These are phyloP conservation scores for Tragelaphus scriptus DNA, from an alignment of 2,113 vertebrate genomes.

Conservation along the genomic window DNA sequence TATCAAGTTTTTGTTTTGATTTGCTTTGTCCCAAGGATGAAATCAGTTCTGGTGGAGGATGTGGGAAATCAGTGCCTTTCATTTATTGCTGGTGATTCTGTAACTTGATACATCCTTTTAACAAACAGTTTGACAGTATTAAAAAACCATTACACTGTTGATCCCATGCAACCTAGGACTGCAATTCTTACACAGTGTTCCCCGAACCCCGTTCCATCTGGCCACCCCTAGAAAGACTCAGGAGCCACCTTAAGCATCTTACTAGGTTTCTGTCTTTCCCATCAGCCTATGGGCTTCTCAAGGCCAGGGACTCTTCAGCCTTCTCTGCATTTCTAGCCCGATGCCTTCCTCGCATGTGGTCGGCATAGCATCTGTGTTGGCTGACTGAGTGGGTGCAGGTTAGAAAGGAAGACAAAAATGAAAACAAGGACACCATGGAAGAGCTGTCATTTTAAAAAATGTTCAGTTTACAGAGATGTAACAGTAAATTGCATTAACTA, in stretches of 20 bases:
- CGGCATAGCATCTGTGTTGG: fast-evolving
- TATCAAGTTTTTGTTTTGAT: not conserved
- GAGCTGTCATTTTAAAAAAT: not conserved
- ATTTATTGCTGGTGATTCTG: not conserved
- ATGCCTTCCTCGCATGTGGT: fast-evolving
- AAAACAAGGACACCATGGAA: not conserved
- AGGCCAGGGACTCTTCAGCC: no score
- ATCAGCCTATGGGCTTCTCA: not conserved
- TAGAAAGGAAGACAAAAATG: not conserved
- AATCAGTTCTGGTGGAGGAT: not conserved
- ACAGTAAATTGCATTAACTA: not conserved
- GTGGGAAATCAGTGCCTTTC: not conserved
- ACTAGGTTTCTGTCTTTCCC: not conserved
- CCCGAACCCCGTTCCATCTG: not conserved
- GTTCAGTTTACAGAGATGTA: not conserved
- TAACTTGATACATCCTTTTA: conserved; percentile 8
- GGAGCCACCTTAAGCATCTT: not conserved
- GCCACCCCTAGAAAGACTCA: not conserved
- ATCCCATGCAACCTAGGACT: not conserved
- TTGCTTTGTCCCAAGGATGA: not conserved
- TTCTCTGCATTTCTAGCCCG: not conserved
- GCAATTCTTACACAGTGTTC: not conserved
- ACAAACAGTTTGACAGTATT: conserved; percentile 3
- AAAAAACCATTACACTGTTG: not conserved
- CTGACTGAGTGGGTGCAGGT: not conserved